A percentile compares a stretch with the other conserved stretches of the same genome.
Evolutionary conservation across 1,140 invertebrate genomes (phyloP).

Genomic region (Bombyx mori): ASM3026992v2 NC_085128.1:2686501-2687000

Average conservation of each 20-base stretch:
- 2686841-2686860: conserved; percentile 1
- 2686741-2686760: conserved; percentile 57
- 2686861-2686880: background rate
- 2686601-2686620: too few relatives aligned
- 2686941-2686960: conserved; percentile 44
- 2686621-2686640: too few relatives aligned
- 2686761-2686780: conserved; percentile 53
- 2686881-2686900: conserved; percentile 27
- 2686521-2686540: too few relatives aligned
- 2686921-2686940: conserved; percentile 56
- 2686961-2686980: conserved; percentile 46
- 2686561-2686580: too few relatives aligned
- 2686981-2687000: conserved; percentile 24
- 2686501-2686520: too few relatives aligned
- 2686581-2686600: too few relatives aligned
- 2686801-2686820: conserved; percentile 28
- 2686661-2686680: too few relatives aligned
- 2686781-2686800: conserved; percentile 36
- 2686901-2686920: conserved; percentile 39
- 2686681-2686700: too few relatives aligned
- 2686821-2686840: conserved; percentile 11
- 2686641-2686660: too few relatives aligned
- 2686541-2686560: too few relatives aligned
- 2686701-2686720: conserved; percentile 30
- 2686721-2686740: conserved; percentile 47